Base-by-base conservation (phyloP, 2,888 invertebrate genomes). In the Callyntrura guangdongensis region DNA sequence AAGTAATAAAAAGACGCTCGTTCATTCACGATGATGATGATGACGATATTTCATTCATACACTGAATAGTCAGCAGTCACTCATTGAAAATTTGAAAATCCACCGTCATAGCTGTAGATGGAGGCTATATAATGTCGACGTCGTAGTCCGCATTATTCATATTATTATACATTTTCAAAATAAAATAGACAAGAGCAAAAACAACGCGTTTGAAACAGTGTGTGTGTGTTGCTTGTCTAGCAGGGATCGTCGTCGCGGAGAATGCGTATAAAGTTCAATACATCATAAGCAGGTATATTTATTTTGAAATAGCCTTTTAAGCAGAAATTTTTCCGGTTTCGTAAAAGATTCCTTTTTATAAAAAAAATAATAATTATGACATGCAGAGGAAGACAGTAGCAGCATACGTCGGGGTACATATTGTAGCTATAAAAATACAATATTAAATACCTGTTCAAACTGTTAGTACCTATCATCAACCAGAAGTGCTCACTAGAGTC, bases 1-100 rank as follows among this genome's bases (percentile, higher is more conserved):
- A 36, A 4, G 36, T 36, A 36, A 36, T 36, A 49, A 45, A 77
- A 77, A 53, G 77, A 77, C 56, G 25, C 77, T 77, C 14, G 61
- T 61, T 64, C 82, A 82, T 82, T 82, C 64, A 45, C 12, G 56
- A 77, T 12, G 27, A 72, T 45, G 27, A 72, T 45, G 69, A 72
- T 72, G 27, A 72, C 17, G 36, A 36, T 36, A 45, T 45, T 72
- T 72, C 69, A 45, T 72, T 72, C 69, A 72, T 72, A 45, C 69
- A 45, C 0, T 72, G 36, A 72, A 72, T 72, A 45, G 69, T 36
- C 45, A n/a, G 45, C 45, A 72, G 45, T 45, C 69, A 72, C 17
- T 72, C 69, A 72, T 45, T 72, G 36, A 72, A 72, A 45, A 11
- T 36, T 72, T 72, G 45, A 72, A 36, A 72, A 72, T 36, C 22